Evolutionary conservation across 2,113 vertebrate species (phyloP).

Genomic region (Hymenochirus boettgeri): DNA sequence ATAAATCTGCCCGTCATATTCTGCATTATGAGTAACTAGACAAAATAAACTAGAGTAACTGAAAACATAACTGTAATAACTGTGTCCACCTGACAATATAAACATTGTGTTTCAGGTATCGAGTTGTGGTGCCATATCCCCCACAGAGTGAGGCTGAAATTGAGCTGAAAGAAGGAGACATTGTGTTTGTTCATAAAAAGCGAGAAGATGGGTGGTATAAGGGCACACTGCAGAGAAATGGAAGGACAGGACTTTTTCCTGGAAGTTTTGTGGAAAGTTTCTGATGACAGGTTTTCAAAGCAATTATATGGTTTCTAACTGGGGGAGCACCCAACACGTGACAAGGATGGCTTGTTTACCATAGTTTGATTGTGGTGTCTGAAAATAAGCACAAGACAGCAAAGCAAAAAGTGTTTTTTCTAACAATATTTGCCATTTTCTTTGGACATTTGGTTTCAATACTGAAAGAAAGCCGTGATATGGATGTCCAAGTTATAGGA

Average conservation of each 20-base stretch:
- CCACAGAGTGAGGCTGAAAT: constrained; percentile 97
- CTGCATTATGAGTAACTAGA: no score
- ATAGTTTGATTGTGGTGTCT: constrained; percentile 43
- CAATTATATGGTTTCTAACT: constrained; percentile 1
- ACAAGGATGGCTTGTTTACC: neutral
- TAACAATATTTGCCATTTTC: constrained; percentile 59
- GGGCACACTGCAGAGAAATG: constrained; percentile 91
- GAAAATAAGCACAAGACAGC: constrained; percentile 52
- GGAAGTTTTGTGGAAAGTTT: constrained; percentile 97
- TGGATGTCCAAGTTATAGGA: constrained; percentile 38
- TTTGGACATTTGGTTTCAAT: constrained; percentile 50
- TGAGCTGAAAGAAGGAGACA: constrained; percentile 91
- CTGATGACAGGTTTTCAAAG: constrained; percentile 56
- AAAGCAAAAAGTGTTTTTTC: constrained; percentile 48
- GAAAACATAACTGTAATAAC: no score
- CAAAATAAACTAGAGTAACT: no score
- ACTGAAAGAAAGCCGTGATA: constrained; percentile 38
- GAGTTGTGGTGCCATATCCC: constrained; percentile 90
- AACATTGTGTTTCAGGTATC: constrained; percentile 69
- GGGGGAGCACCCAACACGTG: constrained; percentile 7
- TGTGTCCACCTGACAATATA: no score
- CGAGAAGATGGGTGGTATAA: constrained; percentile 97
- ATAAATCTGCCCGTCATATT: no score
- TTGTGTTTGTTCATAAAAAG: constrained; percentile 96
- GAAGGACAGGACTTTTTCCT: constrained; percentile 91